Evolutionary conservation across 2,888 invertebrate species (phyloP).

Genomic region (Pollenia griseotomentosa): DNA sequence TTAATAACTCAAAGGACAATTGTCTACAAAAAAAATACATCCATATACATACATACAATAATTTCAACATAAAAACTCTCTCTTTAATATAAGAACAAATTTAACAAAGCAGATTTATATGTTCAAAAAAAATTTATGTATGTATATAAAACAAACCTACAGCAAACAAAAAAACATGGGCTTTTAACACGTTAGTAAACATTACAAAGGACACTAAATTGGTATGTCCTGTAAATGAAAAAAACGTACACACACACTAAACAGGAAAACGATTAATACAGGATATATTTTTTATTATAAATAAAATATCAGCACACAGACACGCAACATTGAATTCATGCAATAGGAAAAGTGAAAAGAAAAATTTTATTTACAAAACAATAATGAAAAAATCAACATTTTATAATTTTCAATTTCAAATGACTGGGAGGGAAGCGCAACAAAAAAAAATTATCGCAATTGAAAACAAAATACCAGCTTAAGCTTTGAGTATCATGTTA

Average conservation of each 20-base stretch:
- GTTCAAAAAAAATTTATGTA: not conserved
- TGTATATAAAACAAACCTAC: not conserved
- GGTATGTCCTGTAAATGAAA: constrained; percentile 77
- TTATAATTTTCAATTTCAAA: constrained; percentile 66
- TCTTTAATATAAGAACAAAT: constrained; percentile 16
- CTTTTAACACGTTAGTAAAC: constrained; percentile 81
- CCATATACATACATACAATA: not conserved
- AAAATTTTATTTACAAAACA: constrained; percentile 55
- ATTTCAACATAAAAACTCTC: not conserved
- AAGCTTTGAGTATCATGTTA: constrained; percentile 73
- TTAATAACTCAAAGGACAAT: constrained; percentile 45
- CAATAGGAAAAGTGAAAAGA: constrained; percentile 36
- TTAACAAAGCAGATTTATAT: constrained; percentile 38
- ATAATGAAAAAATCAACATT: constrained; percentile 69
- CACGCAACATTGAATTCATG: constrained; percentile 65
- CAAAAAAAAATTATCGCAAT: constrained; percentile 41
- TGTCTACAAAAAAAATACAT: not conserved
- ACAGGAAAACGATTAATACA: constrained; percentile 65
- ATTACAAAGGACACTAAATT: constrained; percentile 80
- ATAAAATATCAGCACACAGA: constrained; percentile 69
- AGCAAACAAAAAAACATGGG: constrained; percentile 76
- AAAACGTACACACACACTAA: constrained; percentile 45
- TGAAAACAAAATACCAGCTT: constrained; percentile 52
- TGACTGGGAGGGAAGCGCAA: constrained; percentile 18
- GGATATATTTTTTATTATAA: constrained; percentile 58